Base-by-base conservation (phyloP, 2,113 vertebrate genomes). In the Emydocephalus ijimae region DNA sequence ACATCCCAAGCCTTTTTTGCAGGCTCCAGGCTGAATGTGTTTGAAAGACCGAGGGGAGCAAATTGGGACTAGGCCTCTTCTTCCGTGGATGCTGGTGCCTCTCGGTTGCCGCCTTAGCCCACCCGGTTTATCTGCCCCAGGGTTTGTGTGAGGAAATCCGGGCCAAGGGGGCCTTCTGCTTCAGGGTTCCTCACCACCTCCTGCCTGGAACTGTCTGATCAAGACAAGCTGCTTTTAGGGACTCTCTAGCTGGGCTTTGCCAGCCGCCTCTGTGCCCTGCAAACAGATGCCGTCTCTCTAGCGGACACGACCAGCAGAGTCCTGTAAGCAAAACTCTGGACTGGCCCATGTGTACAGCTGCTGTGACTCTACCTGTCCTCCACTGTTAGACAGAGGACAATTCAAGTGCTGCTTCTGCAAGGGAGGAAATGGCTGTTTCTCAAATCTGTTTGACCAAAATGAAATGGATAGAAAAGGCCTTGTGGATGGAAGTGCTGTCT, bases 51-150 rank as follows among this genome's bases (percentile, higher is more conserved):
- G 12, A 10, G 2, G 1, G 9, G 20, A 34, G 9, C 21, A 9
- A 86, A 86, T 87, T 24, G 56, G 39, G 39, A n/a, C 39, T 4
- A 15, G 61, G 43, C 12, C 95, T 94, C 59, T 24, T 1, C 93
- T 94, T n/a, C 5, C 4, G 45, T n/a, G 34, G 20, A 61, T 90
- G n/a, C 34, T 3, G 0, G 91, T 93, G 50, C 87, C 54, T 59
- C 87, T 92, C 23, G 55, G 61, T 11, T 57, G 15, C 9, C 11
- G 26, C 24, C 93, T 54, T 93, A 43, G 61, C 23, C 23, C 87
- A 93, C 85, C 91, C n/a, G 6, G 93, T 94, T 5, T 91, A 91
- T 94, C 95, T 94, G 45, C 48, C 45, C 43, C 20, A 24, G 93
- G 20, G 0, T 91, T 23, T 56, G 52, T 88, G 61, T 39, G 50